Evolutionary conservation across 92 coral and sea anemone species (phyloP).

Genomic region (Palythoa heliodiscus): DNA sequence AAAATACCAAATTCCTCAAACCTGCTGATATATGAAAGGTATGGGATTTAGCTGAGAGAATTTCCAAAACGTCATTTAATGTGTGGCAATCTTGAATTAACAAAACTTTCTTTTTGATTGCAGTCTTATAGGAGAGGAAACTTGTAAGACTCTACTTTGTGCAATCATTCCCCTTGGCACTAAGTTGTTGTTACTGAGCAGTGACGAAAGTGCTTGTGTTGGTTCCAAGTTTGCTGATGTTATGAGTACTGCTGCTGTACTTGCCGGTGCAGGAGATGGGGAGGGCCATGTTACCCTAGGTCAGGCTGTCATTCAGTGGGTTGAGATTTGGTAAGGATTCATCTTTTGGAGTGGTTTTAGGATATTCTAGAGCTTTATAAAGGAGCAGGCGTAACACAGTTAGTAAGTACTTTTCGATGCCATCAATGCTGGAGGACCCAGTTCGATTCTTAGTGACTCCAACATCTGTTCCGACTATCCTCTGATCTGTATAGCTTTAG

Average conservation of each 20-base stretch:
- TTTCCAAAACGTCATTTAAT: not conserved
- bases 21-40: too few relatives aligned
- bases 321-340: conserved; percentile 81
- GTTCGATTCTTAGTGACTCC: too few relatives aligned
- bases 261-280: conserved; percentile 94
- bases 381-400: too few relatives aligned
- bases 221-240: conserved; percentile 95
- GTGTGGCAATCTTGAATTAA: too few relatives aligned
- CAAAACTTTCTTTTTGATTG: not conserved
- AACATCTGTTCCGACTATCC: too few relatives aligned
- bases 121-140: conserved; percentile 71
- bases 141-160: conserved; percentile 59
- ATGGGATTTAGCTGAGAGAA: not conserved
- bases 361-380: too few relatives aligned
- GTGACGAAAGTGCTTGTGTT: conserved; percentile 68
- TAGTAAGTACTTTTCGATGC: too few relatives aligned
- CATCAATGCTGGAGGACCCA: too few relatives aligned
- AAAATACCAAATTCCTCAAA: too few relatives aligned
- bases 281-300: conserved; percentile 84
- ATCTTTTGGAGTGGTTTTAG: too few relatives aligned
- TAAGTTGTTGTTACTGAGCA: conserved; percentile 69
- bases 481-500: too few relatives aligned
- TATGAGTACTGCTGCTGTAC: conserved; percentile 78
- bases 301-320: conserved; percentile 89
- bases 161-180: conserved; percentile 89